Percentiles rank a stretch among this genome's conserved stretches.
These are phyloP conservation scores for Oryctes rhinoceros DNA, from an alignment of 1,140 invertebrate species.

Conservation along the genomic window DNA sequence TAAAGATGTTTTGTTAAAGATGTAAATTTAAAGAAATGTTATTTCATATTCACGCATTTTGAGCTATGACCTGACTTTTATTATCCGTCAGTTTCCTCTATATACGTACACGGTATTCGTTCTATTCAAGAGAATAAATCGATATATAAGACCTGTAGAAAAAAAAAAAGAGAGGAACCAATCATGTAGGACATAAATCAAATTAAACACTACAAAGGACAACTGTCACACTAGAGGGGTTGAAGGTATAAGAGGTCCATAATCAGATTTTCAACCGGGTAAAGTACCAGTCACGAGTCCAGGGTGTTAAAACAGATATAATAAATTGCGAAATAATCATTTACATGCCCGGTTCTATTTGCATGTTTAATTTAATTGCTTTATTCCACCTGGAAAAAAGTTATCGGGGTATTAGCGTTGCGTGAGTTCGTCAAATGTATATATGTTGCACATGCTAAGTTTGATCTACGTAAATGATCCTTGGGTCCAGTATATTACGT, in stretches of 20 bases:
- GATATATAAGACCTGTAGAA: background rate
- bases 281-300: conserved; percentile 16
- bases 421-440: background rate
- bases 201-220: conserved; percentile 27
- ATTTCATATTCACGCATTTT: too few species aligned
- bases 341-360: background rate
- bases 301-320: conserved; percentile 20
- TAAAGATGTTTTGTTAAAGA: too few species aligned
- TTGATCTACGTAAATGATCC: background rate
- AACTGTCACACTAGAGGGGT: conserved; percentile 19
- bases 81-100: too few species aligned
- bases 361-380: conserved; percentile 29
- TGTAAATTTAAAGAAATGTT: too few species aligned
- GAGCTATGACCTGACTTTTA: too few species aligned
- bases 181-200: conserved; percentile 27
- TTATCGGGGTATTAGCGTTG: background rate
- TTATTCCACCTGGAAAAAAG: conserved; percentile 7
- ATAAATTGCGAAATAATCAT: conserved; percentile 31
- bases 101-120: too few species aligned
- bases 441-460: background rate
- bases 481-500: background rate
- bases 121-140: too few species aligned
- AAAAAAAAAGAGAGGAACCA: conserved; percentile 10
- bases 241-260: background rate
- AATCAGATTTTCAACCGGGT: conserved; percentile 21